Base-by-base conservation (phyloP, 2,888 invertebrate species). In the Amblyjoppa proteus region DNA sequence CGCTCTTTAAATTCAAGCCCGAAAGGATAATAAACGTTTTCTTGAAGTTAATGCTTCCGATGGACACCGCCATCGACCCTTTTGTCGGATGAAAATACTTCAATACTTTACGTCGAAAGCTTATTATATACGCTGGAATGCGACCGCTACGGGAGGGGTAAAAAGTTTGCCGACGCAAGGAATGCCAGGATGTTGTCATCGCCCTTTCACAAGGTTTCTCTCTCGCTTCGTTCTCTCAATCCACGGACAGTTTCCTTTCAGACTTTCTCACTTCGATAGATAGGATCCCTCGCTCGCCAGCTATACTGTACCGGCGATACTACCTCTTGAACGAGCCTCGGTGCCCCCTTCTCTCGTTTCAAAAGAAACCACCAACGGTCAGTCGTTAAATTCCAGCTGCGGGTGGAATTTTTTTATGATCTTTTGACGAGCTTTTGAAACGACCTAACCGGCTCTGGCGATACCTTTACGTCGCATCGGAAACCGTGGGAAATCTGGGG, bases 371-470 rank as follows among this genome's bases (percentile, higher is more conserved):
- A 31, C 70, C 28, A 85, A 85, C 56, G 41, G 53, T 66, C 56
- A 68, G 64, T 81, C 77, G 68, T 81, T 64, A 81, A 85, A 75
- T 81, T 75, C 49, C 71, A 34, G 38, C 64, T 74, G 69, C 49
- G 25, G 34, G n/a, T 38, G 25, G 38, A 74, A 68, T 69, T 53
- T 71, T 81, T 69, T 61, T 61, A 81, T 53, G 69, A 69, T 51
- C 53, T 68, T 84, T 80, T 79, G 68, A 79, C 74, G 83, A 78
- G 68, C 66, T 56, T 79, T 61, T 41, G 31, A 25, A 64, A 16
- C 71, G 45, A 58, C 25, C 41, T 64, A 76, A 84, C 64, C 16
- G 80, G 66, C 71, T 58, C 38, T 31, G 13, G 51, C 51, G 16
- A 45, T 51, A 31, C 70, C 7, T 4, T 31, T 41, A 31, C 45